These are phyloP conservation scores for Tetraodon nigroviridis DNA, from an alignment of 2,113 vertebrate species.

Conservation along the genomic window DNA sequence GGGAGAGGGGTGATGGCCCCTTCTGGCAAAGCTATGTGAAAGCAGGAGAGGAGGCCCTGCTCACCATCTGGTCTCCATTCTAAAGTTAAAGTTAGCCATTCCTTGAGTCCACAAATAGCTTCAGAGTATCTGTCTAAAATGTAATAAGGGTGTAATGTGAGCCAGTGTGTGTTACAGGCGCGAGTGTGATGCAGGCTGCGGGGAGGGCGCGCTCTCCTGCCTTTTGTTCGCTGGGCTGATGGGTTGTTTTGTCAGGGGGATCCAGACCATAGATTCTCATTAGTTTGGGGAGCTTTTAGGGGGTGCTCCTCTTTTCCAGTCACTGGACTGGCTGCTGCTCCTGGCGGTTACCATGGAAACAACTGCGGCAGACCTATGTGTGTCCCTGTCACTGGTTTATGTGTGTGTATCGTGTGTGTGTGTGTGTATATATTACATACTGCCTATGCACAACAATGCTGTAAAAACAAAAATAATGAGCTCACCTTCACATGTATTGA, in stretches of 20 bases:
- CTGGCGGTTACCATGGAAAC: conserved; percentile 82
- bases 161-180: conserved; percentile 23
- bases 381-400: conserved; percentile 50
- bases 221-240: conserved; percentile 60
- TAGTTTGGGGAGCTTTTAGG: conserved; percentile 63
- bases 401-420: conserved; percentile 17
- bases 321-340: conserved; percentile 72
- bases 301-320: conserved; percentile 62
- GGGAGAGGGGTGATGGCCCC: conserved; percentile 15
- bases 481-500: too few species aligned
- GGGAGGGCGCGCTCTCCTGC: conserved; percentile 12
- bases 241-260: conserved; percentile 49
- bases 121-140: conserved; percentile 32
- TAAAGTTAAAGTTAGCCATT: conserved; percentile 51
- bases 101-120: conserved; percentile 39
- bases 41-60: conserved; percentile 33
- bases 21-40: conserved; percentile 35
- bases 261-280: conserved; percentile 62
- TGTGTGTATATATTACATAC: background rate
- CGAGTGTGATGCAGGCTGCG: conserved; percentile 37
- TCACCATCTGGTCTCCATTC: conserved; percentile 59
- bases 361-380: conserved; percentile 72
- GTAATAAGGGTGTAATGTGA: conserved; percentile 58
- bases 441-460: too few species aligned
- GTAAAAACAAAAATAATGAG: too few species aligned